These are phyloP conservation scores for Scaptomyza graminum DNA, from an alignment of 1,140 invertebrate genomes.

Conservation along the genomic window DNA sequence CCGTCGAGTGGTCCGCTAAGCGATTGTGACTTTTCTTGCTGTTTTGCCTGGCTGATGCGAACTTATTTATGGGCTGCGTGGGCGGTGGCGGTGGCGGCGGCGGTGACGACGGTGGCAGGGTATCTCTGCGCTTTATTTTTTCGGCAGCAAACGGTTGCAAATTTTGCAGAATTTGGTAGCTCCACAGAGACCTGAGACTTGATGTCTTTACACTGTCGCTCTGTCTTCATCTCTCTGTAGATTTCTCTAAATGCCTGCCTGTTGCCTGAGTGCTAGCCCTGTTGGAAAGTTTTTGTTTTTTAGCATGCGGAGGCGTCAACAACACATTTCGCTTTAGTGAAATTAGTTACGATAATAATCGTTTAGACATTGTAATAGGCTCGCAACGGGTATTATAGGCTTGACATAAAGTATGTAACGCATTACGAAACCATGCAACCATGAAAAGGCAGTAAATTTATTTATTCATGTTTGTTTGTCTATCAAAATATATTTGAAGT, in stretches of 20 bases:
- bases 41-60: slow-evolving; percentile 59
- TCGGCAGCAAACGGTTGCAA: slow-evolving; percentile 78
- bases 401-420: neutral
- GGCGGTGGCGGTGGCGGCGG: slow-evolving; percentile 26
- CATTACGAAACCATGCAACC: neutral
- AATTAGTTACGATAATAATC: slow-evolving; percentile 42
- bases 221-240: neutral
- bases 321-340: slow-evolving; percentile 27
- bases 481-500: too few relatives aligned
- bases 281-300: slow-evolving; percentile 27
- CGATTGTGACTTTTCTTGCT: slow-evolving; percentile 17
- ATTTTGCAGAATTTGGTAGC: slow-evolving; percentile 49
- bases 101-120: too few relatives aligned
- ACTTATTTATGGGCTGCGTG: slow-evolving; percentile 76
- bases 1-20: slow-evolving; percentile 42
- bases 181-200: slow-evolving; percentile 31
- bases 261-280: neutral
- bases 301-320: slow-evolving; percentile 18
- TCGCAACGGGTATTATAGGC: neutral
- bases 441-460: too few relatives aligned
- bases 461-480: too few relatives aligned
- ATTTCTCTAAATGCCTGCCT: neutral
- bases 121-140: slow-evolving; percentile 40
- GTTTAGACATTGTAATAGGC: slow-evolving; percentile 18
- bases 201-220: neutral